phyloP scores from a whole-genome alignment of 2,888 invertebrate species.

The Amblyteles armatorius region DNA sequence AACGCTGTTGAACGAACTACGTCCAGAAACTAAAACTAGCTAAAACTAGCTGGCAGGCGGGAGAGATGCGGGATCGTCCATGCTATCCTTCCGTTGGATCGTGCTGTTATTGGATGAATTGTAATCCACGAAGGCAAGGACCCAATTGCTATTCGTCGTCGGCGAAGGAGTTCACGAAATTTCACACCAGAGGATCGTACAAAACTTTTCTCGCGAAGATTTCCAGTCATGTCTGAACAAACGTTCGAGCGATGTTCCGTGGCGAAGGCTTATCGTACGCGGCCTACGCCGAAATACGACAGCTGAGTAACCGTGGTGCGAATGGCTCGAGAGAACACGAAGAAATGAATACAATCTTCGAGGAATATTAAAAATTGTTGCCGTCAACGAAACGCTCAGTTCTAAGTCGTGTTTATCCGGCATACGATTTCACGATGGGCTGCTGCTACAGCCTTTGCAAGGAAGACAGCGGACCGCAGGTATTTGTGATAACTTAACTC shows the following conservation, averaged over 20 bases:
- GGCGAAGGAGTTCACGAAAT: neutral
- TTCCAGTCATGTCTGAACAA: slow-evolving; percentile 1
- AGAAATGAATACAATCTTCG: slow-evolving; percentile 65
- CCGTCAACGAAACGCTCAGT: slow-evolving; percentile 29
- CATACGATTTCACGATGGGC: slow-evolving; percentile 73
- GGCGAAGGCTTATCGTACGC: slow-evolving; percentile 44
- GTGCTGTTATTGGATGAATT: neutral
- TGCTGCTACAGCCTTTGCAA: slow-evolving; percentile 90
- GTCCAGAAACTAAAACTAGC: slow-evolving; percentile 10
- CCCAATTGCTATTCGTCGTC: neutral
- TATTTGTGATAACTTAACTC: slow-evolving; percentile 79
- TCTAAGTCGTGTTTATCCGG: slow-evolving; percentile 23
- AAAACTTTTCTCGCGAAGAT: neutral
- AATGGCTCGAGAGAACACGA: slow-evolving; percentile 40
- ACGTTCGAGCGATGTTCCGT: neutral
- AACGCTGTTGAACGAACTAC: neutral
- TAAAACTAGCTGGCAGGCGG: neutral
- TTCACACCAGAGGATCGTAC: slow-evolving; percentile 6
- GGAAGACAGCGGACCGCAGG: slow-evolving; percentile 90
- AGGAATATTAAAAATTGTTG: slow-evolving; percentile 51
- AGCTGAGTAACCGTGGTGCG: slow-evolving; percentile 72
- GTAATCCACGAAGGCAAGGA: neutral
- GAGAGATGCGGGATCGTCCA: neutral
- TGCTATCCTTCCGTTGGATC: neutral
- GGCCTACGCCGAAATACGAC: slow-evolving; percentile 65